Evolutionary conservation across 2,113 vertebrate genomes (phyloP).

Genomic region (Lasiurus borealis): DNA sequence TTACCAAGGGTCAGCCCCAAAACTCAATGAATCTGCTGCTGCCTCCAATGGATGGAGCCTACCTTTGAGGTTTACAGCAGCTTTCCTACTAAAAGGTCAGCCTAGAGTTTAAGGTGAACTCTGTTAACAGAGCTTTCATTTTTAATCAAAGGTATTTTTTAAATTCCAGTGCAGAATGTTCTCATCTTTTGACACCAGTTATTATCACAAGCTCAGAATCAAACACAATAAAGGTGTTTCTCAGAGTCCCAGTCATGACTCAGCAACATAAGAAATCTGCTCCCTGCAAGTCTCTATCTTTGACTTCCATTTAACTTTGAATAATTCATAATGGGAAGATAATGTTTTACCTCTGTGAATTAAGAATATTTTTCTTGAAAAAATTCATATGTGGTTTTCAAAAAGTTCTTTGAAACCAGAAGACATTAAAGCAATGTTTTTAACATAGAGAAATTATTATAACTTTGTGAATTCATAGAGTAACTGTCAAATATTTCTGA

Average conservation of each 20-base stretch:
- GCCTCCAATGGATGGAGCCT: not conserved
- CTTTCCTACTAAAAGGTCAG: constrained; percentile 33
- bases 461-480: not conserved
- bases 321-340: constrained; percentile 70
- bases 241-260: constrained; percentile 35
- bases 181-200: constrained; percentile 57
- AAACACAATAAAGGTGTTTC: constrained; percentile 66
- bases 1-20: not conserved
- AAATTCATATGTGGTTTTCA: constrained; percentile 43
- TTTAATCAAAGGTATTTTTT: constrained; percentile 61
- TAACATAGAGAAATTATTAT: not conserved
- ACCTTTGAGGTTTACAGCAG: not conserved
- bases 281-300: constrained; percentile 14
- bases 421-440: not conserved
- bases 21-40: not conserved
- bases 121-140: constrained; percentile 56
- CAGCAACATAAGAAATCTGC: not conserved
- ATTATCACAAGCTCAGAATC: constrained; percentile 59
- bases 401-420: constrained; percentile 52
- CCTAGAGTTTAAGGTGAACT: not conserved
- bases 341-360: constrained; percentile 55
- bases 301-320: constrained; percentile 62
- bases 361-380: constrained; percentile 43
- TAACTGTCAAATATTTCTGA: not conserved
- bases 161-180: constrained; percentile 38